These are phyloP conservation scores for Antennarius maculatus DNA, from an alignment of 2,797 vertebrate species.

Conservation along the genomic window DNA sequence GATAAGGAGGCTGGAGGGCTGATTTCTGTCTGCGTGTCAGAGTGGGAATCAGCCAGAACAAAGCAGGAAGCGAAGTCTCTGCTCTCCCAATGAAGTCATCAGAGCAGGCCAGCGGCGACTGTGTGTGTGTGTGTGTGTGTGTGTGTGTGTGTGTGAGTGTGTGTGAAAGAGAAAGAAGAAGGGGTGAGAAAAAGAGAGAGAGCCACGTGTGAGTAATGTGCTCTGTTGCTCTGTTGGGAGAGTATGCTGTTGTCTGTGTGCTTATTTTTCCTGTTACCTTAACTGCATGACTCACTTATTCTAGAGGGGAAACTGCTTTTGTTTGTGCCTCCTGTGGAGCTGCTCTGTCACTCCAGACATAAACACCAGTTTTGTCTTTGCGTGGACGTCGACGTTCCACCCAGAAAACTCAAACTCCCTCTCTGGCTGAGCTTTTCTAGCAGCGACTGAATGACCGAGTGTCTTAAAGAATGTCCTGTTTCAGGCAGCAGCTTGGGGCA, in stretches of 20 bases:
- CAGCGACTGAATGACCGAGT: slow-evolving; percentile 33
- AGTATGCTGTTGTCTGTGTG: background rate
- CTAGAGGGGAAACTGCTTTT: background rate
- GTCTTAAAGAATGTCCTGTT: slow-evolving; percentile 69
- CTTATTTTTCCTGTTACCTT: slow-evolving; percentile 12
- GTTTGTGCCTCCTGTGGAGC: background rate
- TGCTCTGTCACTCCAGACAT: background rate
- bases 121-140: slow-evolving; percentile 1
- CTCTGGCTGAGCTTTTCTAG: slow-evolving; percentile 21
- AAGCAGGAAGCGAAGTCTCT: slow-evolving; percentile 62
- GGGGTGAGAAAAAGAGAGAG: background rate
- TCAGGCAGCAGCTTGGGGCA: slow-evolving; percentile 68
- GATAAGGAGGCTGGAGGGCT: background rate
- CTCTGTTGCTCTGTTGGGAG: slow-evolving; percentile 31
- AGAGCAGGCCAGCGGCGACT: slow-evolving; percentile 30
- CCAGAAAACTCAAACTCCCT: slow-evolving; percentile 20
- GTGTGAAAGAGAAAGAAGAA: background rate
- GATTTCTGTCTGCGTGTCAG: slow-evolving; percentile 68
- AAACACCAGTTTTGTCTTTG: slow-evolving; percentile 18
- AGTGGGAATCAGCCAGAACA: slow-evolving; percentile 61
- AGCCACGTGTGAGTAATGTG: slow-evolving; percentile 50
- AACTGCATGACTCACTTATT: slow-evolving; percentile 16
- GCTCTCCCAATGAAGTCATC: slow-evolving; percentile 73
- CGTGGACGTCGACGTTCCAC: background rate
- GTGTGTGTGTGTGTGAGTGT: slow-evolving; percentile 10